phyloP scores from a whole-genome alignment of 2,113 vertebrate genomes.

The Cottus gobio region DNA sequence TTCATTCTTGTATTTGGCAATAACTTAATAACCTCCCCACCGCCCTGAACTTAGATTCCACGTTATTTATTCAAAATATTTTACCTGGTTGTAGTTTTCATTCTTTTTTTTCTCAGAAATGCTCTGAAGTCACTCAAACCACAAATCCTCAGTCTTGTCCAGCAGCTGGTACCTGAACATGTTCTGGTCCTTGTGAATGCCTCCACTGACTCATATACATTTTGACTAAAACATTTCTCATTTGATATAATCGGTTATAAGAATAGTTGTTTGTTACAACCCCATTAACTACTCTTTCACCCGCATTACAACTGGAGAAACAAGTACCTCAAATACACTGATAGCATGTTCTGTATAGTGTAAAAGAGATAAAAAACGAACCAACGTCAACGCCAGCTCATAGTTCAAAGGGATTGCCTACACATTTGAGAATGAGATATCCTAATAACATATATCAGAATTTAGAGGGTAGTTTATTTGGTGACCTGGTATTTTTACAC shows the following conservation, averaged over 20 bases:
- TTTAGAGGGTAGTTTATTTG: not conserved
- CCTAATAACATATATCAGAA: not conserved
- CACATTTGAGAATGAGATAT: not conserved
- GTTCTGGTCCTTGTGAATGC: not conserved
- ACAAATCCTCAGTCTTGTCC: not conserved
- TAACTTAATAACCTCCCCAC: not conserved
- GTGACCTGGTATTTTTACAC: not conserved
- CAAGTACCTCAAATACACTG: not conserved
- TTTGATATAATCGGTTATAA: not conserved
- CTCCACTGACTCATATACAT: not conserved
- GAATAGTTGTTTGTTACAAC: not conserved
- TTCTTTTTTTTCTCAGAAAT: not conserved
- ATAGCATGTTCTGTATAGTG: not conserved
- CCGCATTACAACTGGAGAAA: not conserved
- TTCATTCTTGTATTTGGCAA: constrained; percentile 2
- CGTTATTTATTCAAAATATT: not conserved
- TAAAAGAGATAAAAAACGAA: not conserved
- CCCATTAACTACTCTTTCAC: not conserved
- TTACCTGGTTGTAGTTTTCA: not conserved
- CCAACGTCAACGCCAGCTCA: not conserved
- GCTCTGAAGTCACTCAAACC: not conserved
- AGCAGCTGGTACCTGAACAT: not conserved
- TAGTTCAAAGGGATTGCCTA: not conserved
- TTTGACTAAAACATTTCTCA: not conserved
- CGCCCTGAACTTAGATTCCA: not conserved